A percentile compares a stretch with the other conserved stretches of the same genome.
These are phyloP conservation scores for Aurelia coerulea DNA, from an alignment of 30 jellyfish, hydroid and myxozoan species.

Conservation along the genomic window DNA sequence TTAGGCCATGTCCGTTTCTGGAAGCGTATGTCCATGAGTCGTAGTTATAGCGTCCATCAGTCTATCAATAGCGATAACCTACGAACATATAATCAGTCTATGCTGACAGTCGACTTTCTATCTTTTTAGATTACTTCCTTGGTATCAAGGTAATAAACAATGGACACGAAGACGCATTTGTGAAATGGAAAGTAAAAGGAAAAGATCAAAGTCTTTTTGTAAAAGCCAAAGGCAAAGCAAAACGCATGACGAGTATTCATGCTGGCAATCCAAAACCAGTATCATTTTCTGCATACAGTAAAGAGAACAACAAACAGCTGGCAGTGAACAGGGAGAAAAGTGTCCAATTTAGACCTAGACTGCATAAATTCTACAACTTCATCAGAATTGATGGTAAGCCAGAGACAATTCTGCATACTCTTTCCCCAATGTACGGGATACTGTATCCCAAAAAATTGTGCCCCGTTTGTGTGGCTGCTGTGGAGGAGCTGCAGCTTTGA, in stretches of 20 bases:
- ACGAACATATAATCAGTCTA: too few relatives aligned
- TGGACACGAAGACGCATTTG: not conserved
- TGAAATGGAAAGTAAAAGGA: not conserved
- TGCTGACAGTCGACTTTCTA: not conserved
- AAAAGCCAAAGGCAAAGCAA: not conserved
- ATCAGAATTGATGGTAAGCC: conserved; percentile 16
- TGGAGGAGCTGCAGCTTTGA: too few relatives aligned
- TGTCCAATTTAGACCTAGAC: not conserved
- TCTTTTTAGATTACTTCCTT: not conserved
- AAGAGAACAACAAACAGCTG: conserved; percentile 1
- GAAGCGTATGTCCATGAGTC: too few relatives aligned
- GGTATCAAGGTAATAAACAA: not conserved
- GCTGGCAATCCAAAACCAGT: not conserved
- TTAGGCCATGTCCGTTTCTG: too few relatives aligned
- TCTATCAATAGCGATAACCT: too few relatives aligned
- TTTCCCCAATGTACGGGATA: too few relatives aligned
- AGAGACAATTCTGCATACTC: not conserved
- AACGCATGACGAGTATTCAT: conserved; percentile 4
- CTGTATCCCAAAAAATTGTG: too few relatives aligned
- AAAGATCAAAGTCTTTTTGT: not conserved
- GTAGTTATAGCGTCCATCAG: too few relatives aligned
- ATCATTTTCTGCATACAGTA: not conserved
- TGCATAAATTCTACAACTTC: not conserved
- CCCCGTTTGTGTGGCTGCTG: too few relatives aligned
- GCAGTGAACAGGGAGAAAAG: conserved; percentile 9